Evolutionary conservation across 1,140 invertebrate genomes (phyloP).

Genomic region (Arion vulgaris): DNA sequence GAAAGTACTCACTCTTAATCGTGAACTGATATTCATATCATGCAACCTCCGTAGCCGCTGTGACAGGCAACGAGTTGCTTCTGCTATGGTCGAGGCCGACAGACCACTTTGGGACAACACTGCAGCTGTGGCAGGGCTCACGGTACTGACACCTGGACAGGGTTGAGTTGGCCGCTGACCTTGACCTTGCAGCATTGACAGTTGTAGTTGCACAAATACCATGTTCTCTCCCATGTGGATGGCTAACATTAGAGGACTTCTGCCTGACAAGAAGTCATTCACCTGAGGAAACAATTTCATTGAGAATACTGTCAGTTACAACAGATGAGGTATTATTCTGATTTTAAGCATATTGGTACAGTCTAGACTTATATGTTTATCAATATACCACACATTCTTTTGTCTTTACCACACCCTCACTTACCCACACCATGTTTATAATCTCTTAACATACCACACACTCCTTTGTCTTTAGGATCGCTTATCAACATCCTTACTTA

Average conservation of each 20-base stretch:
- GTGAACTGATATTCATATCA: background rate
- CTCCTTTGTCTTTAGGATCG: too few species aligned
- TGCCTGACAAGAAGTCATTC: constrained; percentile 93
- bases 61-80: constrained; percentile 91
- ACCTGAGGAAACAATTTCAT: constrained; percentile 76
- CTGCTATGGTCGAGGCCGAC: constrained; percentile 80
- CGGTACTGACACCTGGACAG: constrained; percentile 33
- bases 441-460: too few species aligned
- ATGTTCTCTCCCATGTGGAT: constrained; percentile 96
- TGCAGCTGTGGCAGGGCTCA: background rate
- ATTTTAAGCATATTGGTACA: too few species aligned
- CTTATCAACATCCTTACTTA: too few species aligned
- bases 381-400: too few species aligned
- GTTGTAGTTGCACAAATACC: constrained; percentile 95
- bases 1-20: background rate
- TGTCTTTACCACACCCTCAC: too few species aligned
- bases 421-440: too few species aligned
- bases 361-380: too few species aligned
- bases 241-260: constrained; percentile 92
- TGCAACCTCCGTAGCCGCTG: constrained; percentile 88
- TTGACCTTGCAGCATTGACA: constrained; percentile 83
- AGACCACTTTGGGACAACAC: constrained; percentile 41
- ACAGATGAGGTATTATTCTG: too few species aligned
- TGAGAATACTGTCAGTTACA: constrained; percentile 34
- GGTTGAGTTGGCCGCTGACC: constrained; percentile 32